Conservation (phyloP, 2,888 invertebrate genomes). For the Acleris emargana region DNA sequence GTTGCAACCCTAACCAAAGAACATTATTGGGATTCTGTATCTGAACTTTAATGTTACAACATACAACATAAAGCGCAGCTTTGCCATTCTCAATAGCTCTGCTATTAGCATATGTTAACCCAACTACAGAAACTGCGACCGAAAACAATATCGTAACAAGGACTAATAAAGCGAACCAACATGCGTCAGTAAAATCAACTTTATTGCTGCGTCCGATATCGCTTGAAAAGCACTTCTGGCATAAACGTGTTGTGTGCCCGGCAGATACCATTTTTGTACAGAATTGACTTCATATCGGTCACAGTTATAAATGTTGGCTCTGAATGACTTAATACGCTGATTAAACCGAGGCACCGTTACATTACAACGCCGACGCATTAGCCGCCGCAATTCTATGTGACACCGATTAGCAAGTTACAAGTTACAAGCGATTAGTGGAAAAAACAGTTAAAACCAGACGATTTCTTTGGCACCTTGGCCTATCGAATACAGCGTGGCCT, state of each 20-base stretch:
- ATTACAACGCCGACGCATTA: slow-evolving; percentile 71
- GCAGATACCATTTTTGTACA: too few species aligned
- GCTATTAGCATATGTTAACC: background rate
- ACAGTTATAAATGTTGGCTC: too few species aligned
- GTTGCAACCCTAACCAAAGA: too few species aligned
- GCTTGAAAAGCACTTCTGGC: slow-evolving; percentile 66
- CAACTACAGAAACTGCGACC: slow-evolving; percentile 22
- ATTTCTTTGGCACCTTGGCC: too few species aligned
- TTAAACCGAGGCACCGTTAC: slow-evolving; percentile 70
- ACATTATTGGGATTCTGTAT: too few species aligned
- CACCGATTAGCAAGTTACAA: slow-evolving; percentile 37
- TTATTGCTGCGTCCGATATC: slow-evolving; percentile 50
- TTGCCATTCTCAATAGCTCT: background rate
- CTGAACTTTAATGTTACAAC: too few species aligned
- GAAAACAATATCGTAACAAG: slow-evolving; percentile 1
- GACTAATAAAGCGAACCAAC: slow-evolving; percentile 15
- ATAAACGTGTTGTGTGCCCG: slow-evolving; percentile 23
- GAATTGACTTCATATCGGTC: too few species aligned
- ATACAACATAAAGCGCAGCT: too few species aligned
- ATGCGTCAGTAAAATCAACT: slow-evolving; percentile 26
- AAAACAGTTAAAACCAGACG: too few species aligned
- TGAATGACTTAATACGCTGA: slow-evolving; percentile 58
- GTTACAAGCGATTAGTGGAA: slow-evolving; percentile 27
- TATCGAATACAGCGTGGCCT: too few species aligned
- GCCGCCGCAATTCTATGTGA: slow-evolving; percentile 53